Conservation (phyloP, 2,113 vertebrate genomes). For the Hippocampus barbouri region DNA sequence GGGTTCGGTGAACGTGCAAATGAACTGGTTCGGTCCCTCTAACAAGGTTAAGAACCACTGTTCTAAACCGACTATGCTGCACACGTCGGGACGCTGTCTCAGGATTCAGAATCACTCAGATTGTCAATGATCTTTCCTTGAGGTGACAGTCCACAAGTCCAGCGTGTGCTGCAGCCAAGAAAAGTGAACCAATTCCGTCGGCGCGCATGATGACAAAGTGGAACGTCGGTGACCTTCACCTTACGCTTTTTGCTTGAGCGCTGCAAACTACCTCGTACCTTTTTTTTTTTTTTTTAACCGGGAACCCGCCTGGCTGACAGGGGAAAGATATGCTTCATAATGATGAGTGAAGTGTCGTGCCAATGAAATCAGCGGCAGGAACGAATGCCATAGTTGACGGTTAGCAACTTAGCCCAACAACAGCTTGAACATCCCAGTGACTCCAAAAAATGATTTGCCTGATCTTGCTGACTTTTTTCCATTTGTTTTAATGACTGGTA, state of each 20-base stretch:
- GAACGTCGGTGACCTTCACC: background rate
- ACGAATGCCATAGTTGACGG: background rate
- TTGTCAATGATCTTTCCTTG: no score
- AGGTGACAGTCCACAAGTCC: background rate
- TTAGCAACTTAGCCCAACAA: background rate
- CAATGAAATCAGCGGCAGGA: background rate
- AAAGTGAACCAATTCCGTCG: no score
- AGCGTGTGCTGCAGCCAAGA: background rate
- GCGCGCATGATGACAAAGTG: background rate
- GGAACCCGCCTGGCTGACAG: background rate
- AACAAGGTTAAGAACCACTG: no score
- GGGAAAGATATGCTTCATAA: background rate
- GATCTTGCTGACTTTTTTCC: background rate
- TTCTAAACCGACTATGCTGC: no score
- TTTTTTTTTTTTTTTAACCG: background rate
- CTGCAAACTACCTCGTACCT: background rate
- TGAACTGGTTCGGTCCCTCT: no score
- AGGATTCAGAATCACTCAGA: background rate
- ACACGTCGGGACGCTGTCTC: no score
- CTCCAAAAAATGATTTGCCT: background rate
- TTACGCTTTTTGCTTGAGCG: background rate
- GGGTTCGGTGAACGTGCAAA: no score
- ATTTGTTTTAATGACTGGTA: background rate
- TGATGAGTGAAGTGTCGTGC: background rate
- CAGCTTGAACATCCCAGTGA: background rate